phyloP scores from a whole-genome alignment of 1,140 invertebrate species.

The Mactra quadrangularis region DNA sequence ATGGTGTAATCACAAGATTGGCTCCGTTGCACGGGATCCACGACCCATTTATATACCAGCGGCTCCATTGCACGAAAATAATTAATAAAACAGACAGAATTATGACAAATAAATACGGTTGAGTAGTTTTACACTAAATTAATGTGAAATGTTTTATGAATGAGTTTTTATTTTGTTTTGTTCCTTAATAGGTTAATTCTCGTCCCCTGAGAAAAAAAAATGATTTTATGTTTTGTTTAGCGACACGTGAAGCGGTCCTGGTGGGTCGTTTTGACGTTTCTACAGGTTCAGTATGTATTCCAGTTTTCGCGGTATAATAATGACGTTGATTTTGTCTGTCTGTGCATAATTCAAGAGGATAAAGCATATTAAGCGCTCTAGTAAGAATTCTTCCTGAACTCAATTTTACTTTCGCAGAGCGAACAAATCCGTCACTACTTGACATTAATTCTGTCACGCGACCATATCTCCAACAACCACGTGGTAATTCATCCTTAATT shows the following conservation, averaged over 20 bases:
- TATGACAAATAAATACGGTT: no score
- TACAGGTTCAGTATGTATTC: neutral
- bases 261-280: neutral
- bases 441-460: neutral
- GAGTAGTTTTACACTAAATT: no score
- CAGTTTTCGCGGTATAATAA: neutral
- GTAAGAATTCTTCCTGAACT: neutral
- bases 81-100: no score
- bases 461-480: constrained; percentile 20
- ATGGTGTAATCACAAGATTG: no score
- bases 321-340: neutral
- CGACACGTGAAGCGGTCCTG: neutral
- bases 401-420: neutral
- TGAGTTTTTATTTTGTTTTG: no score
- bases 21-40: no score
- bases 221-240: no score
- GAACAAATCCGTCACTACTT: constrained; percentile 5
- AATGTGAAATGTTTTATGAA: no score
- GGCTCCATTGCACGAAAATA: no score
- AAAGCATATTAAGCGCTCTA: neutral
- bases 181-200: no score
- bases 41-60: no score
- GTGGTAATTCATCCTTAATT: constrained; percentile 19
- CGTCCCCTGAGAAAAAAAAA: neutral
- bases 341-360: constrained; percentile 6